A percentile compares a stretch with the other conserved stretches of the same genome.
phyloP scores from a whole-genome alignment of 2,113 vertebrate species.

The Picathartes gymnocephalus region DNA sequence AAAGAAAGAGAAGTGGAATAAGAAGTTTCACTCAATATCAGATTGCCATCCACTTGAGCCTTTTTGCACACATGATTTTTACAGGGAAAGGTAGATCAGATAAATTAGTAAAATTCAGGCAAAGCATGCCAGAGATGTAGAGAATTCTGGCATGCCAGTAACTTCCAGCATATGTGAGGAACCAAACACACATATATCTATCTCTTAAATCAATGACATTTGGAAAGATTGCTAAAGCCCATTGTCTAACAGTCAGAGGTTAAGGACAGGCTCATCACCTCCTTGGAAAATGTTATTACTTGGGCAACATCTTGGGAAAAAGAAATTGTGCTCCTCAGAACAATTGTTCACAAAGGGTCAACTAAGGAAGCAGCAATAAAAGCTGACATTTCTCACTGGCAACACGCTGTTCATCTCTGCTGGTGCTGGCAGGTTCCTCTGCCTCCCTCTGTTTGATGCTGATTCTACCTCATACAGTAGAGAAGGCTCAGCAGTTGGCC shows the following conservation, averaged over 20 bases:
- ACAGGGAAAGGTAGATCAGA: conserved; percentile 1
- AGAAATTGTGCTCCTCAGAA: conserved; percentile 65
- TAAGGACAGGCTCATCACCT: conserved; percentile 62
- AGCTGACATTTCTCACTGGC: conserved; percentile 72
- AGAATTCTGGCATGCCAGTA: not conserved
- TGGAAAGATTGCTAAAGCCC: not conserved
- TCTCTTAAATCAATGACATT: not conserved
- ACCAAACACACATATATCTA: not conserved
- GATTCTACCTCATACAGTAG: conserved; percentile 60
- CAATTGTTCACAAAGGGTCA: conserved; percentile 60
- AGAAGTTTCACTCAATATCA: not conserved
- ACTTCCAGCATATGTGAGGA: not conserved
- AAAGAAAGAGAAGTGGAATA: not conserved
- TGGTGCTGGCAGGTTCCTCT: conserved; percentile 59
- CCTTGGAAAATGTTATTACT: conserved; percentile 62
- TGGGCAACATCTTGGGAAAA: conserved; percentile 47
- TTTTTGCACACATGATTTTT: not conserved
- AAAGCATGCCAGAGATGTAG: not conserved
- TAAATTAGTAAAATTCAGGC: conserved; percentile 27
- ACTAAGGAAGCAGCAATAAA: conserved; percentile 67
- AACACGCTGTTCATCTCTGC: conserved; percentile 45
- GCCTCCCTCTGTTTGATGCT: conserved; percentile 61
- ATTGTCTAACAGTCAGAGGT: conserved; percentile 46
- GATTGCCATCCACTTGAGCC: not conserved
- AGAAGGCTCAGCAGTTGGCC: conserved; percentile 56